Evolutionary conservation across 2,888 invertebrate genomes (phyloP).

Genomic region (Drosophila incognita): DNA sequence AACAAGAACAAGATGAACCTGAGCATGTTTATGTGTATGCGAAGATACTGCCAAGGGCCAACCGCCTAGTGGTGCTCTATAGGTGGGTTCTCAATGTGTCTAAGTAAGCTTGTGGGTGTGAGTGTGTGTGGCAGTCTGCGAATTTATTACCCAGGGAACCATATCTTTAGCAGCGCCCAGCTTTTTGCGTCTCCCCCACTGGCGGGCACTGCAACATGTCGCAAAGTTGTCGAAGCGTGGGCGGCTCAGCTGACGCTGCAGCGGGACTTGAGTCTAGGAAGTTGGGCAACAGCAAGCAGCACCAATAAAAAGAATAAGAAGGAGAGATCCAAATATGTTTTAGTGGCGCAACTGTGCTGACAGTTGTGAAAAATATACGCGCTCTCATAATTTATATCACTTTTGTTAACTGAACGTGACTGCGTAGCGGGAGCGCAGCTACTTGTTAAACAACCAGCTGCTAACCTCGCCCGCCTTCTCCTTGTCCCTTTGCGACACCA

Average conservation of each 20-base stretch:
- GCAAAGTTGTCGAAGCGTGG: conserved; percentile 77
- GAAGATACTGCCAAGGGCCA: conserved; percentile 25
- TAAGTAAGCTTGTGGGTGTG: conserved; percentile 10
- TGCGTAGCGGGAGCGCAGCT: conserved; percentile 63
- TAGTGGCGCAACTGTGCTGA: conserved; percentile 78
- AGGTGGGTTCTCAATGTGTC: conserved; percentile 24
- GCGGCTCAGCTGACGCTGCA: conserved; percentile 64
- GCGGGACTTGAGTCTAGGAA: conserved; percentile 57
- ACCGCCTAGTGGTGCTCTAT: conserved; percentile 26
- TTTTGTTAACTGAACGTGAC: conserved; percentile 81
- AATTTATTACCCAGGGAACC: conserved; percentile 82
- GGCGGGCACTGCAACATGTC: conserved; percentile 74
- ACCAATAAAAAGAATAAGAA: conserved; percentile 37
- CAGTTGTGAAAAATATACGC: conserved; percentile 79
- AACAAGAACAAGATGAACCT: conserved; percentile 31
- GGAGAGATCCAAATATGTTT: conserved; percentile 72
- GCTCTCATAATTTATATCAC: conserved; percentile 78
- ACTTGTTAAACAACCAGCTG: conserved; percentile 54
- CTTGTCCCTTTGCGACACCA: conserved; percentile 2
- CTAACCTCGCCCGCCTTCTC: conserved; percentile 3
- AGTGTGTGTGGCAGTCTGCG: conserved; percentile 51
- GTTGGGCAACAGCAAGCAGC: conserved; percentile 37
- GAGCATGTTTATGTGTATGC: conserved; percentile 29
- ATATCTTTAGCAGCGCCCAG: conserved; percentile 69
- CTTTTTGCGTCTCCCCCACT: conserved; percentile 33